Conservation (phyloP, 2,888 invertebrate species). For the Calliopum simillimum region DNA sequence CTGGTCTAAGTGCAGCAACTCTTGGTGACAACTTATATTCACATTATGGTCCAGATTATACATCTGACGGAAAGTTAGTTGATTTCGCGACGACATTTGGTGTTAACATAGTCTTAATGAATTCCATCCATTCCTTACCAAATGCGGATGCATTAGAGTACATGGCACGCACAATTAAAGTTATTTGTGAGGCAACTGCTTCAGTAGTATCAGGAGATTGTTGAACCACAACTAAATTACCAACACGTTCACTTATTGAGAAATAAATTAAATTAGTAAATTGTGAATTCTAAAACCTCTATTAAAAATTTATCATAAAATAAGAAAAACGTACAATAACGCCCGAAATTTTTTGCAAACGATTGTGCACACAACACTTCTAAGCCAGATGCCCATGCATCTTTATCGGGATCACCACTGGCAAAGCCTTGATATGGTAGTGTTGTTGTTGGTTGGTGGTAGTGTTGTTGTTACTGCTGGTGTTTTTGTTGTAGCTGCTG, state of each 20-base stretch:
- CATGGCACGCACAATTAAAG: constrained; percentile 86
- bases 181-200: constrained; percentile 87
- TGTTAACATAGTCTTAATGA: constrained; percentile 91
- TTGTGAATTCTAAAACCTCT: too few species aligned
- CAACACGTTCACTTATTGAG: constrained; percentile 92
- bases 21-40: constrained; percentile 82
- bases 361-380: constrained; percentile 95
- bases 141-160: constrained; percentile 98
- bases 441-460: too few species aligned
- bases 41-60: constrained; percentile 82
- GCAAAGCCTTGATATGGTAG: constrained; percentile 98
- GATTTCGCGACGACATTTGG: constrained; percentile 97
- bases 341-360: constrained; percentile 99
- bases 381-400: constrained; percentile 94
- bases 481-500: too few species aligned
- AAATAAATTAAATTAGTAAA: background rate
- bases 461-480: too few species aligned
- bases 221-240: constrained; percentile 88
- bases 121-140: constrained; percentile 91
- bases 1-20: constrained; percentile 81
- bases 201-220: constrained; percentile 73
- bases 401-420: constrained; percentile 90
- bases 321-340: constrained; percentile 82
- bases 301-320: background rate
- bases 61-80: constrained; percentile 75